Base-by-base conservation (phyloP, 2,113 vertebrate genomes). In the Labeo rohita region DNA sequence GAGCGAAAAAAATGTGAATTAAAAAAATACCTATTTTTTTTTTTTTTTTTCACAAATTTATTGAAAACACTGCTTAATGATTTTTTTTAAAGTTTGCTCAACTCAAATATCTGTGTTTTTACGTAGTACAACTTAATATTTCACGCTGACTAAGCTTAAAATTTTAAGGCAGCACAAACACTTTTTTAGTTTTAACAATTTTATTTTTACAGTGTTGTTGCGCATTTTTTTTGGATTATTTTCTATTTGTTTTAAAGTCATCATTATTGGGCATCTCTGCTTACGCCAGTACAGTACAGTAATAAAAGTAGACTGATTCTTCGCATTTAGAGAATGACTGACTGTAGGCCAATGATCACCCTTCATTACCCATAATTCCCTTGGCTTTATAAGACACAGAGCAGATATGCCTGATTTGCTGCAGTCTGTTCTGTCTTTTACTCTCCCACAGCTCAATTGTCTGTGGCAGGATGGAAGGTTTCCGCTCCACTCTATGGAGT, bases 391-490 rank as follows among this genome's bases (percentile, higher is more conserved):
- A 83, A 87, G 79, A 85, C 63, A 70, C 47, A 85, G 66, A 73
- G 73, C 83, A 83, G 80, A 85, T 78, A 83, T 78, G 61, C 12
- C 18, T 61, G 63, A 43, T 81, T 80, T 83, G 79, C 61, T 54
- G 39, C 72, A 56, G 84, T 75, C 70, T 80, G 66, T 66, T 70
- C 61, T 70, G 21, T 75, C 50, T 54, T 79, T 63, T 75, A 49
- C 47, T 83, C 73, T 73, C 45, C 59, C 63, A 88, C 39, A 87
- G 86, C 86, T 89, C 88, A 92, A 94, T 93, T 91, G 93, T 84
- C 63, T 78, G 61, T 39, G 56, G 47, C 78, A 77, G 52, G 50
- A 85, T 61, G 86, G 87, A 87, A 86, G 74, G 70, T 89, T 87
- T 61, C 36, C 47, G 86, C 91, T 85, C 90, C 83, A 86, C 83